Base-by-base conservation (phyloP, 1,140 invertebrate species). In the Drosophila pseudoananassae region DNA sequence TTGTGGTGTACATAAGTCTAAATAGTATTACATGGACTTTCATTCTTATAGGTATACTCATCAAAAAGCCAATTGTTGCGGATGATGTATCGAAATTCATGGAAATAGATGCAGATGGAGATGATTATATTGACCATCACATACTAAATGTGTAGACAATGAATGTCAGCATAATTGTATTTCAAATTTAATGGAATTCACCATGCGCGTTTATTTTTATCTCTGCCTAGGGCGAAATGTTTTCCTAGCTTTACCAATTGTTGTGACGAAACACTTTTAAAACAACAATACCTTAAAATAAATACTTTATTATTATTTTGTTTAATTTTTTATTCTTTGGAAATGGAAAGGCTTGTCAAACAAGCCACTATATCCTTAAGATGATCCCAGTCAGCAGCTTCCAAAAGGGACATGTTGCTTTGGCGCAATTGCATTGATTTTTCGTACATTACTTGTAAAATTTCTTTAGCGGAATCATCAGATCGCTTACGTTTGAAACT, bases 381-480 rank as follows among this genome's bases (percentile, higher is more conserved):
- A 5, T 64, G n/a, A 14, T 60, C 17, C 3, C 43, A 20, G 25
- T 87, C 74, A 2, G n/a, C 9, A 15, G 9, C 12, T 49, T 82
- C 45, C 1, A 84, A 61, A 0, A 5, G 29, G 3, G 7, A 4
- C 12, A 23, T n/a, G 14, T 14, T 51, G 27, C 17, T 14, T 8
- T 66, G 25, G 0, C 10, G 1, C 10, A 85, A 47, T 3, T 58
- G 43, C 0, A 50, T 2, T 3, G 74, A 36, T 4, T 31, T 43
- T 1, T 50, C 27, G 20, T 70, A 58, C 3, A 85, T 33, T 3
- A 58, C 43, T n/a, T 12, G n/a, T 4, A 85, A 38, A 8, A 85
- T 40, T 23, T 68, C 10, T 59, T 85, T 12, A 15, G 27, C 2
- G 12, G 10, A 4, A 27, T 29, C 5, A 20, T 50, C 53, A 6